Evolutionary conservation across 2,888 invertebrate species (phyloP).

Genomic region (Ochropleura plecta): DNA sequence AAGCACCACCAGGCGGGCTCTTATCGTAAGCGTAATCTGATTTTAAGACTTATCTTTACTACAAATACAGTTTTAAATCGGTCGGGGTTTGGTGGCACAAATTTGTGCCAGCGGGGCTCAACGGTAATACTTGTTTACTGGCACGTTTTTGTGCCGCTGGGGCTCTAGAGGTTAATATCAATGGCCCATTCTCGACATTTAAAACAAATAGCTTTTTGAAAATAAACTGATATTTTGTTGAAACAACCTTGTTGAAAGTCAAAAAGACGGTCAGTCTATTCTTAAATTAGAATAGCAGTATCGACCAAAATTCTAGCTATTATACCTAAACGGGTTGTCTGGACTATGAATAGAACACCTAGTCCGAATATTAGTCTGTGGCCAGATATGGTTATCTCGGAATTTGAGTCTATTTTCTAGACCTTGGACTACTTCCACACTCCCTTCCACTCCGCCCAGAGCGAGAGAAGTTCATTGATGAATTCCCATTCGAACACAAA

Average conservation of each 20-base stretch:
- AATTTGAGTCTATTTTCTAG: not conserved
- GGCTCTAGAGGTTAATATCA: not conserved
- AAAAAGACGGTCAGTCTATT: not conserved
- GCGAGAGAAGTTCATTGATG: no score
- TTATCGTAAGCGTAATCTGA: no score
- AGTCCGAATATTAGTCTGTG: not conserved
- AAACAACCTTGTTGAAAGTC: not conserved
- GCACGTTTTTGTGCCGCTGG: no score
- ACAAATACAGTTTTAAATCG: no score
- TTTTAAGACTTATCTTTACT: no score
- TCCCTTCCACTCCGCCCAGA: no score
- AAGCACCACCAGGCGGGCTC: no score
- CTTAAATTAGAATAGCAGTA: conserved; percentile 18
- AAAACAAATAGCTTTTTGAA: not conserved
- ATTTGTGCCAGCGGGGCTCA: no score
- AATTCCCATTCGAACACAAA: no score
- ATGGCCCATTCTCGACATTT: not conserved
- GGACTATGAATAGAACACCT: conserved; percentile 2
- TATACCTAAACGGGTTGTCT: not conserved
- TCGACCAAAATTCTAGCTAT: conserved; percentile 7
- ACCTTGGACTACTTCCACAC: not conserved
- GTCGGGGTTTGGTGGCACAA: no score
- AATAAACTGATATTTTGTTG: not conserved
- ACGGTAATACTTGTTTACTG: no score
- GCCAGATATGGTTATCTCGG: not conserved